A percentile compares a stretch with the other conserved stretches of the same genome.
These are phyloP conservation scores for Cinclus cinclus DNA, from an alignment of 2,113 vertebrate genomes.

Conservation along the genomic window DNA sequence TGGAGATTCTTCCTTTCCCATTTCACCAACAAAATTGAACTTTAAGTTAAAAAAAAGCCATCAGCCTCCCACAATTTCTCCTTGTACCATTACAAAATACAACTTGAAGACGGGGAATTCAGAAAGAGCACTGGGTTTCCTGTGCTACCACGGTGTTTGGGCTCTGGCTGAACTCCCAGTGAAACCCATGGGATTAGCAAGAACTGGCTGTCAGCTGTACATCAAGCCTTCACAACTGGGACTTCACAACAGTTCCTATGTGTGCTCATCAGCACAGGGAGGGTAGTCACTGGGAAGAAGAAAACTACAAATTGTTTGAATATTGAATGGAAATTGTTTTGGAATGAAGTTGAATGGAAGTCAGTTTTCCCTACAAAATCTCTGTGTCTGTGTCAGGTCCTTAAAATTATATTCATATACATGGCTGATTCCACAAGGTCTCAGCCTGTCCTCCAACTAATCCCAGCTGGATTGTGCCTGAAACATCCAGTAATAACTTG, in stretches of 20 bases:
- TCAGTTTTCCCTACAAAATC: not conserved
- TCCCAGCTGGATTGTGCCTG: not conserved
- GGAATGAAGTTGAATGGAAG: not conserved
- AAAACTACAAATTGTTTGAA: not conserved
- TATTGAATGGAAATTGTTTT: no score
- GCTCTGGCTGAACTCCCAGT: not conserved
- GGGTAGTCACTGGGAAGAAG: fast-evolving
- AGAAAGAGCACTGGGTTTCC: not conserved
- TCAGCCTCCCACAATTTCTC: not conserved
- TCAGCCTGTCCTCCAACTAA: not conserved
- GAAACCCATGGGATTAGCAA: not conserved
- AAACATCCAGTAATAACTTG: not conserved
- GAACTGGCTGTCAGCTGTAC: not conserved
- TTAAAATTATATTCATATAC: not conserved
- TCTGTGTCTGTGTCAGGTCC: not conserved
- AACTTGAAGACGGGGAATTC: not conserved
- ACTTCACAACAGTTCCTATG: not conserved
- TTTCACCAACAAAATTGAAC: not conserved
- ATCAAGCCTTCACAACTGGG: not conserved
- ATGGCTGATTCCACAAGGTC: not conserved
- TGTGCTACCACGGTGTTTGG: not conserved
- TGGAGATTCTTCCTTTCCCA: not conserved
- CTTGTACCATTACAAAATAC: not conserved
- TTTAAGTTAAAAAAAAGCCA: not conserved
- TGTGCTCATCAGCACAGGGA: not conserved